phyloP scores from a whole-genome alignment of 2,888 invertebrate species.

The Apodemia hepburni region DNA sequence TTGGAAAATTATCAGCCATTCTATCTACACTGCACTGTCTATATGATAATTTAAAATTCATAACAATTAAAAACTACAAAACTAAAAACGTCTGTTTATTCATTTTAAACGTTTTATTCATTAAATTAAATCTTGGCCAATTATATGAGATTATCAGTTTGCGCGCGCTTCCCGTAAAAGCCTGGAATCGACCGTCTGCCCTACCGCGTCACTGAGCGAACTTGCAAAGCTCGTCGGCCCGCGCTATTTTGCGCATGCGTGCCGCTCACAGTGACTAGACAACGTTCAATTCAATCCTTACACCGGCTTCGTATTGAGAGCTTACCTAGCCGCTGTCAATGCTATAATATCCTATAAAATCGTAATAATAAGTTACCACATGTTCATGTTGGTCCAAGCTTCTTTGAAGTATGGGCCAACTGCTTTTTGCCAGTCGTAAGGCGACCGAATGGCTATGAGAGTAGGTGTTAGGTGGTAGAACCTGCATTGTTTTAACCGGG shows the following conservation, averaged over 20 bases:
- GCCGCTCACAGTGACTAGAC: constrained; percentile 15
- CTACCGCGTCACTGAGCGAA: constrained; percentile 74
- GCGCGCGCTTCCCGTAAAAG: constrained; percentile 60
- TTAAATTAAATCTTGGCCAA: constrained; percentile 47
- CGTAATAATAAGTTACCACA: too few species aligned
- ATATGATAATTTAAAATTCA: background rate
- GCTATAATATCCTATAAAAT: background rate
- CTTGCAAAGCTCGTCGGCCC: constrained; percentile 54
- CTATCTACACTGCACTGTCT: background rate
- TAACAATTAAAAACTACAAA: background rate
- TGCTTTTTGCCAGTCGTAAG: too few species aligned
- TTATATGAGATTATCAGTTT: constrained; percentile 42
- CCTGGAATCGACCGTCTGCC: constrained; percentile 74
- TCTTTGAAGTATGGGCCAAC: too few species aligned
- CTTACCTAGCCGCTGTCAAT: background rate
- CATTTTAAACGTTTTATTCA: constrained; percentile 19
- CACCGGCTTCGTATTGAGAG: constrained; percentile 17
- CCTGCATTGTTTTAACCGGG: too few species aligned
- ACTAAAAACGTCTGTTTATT: background rate
- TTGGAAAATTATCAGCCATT: constrained; percentile 4
- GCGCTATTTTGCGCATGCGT: constrained; percentile 63
- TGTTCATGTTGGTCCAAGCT: too few species aligned
- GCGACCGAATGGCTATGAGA: too few species aligned
- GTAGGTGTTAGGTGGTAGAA: too few species aligned
- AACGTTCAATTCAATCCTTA: constrained; percentile 24